phyloP scores from a whole-genome alignment of 1,140 invertebrate genomes.

The Gyrodactylus salaris region DNA sequence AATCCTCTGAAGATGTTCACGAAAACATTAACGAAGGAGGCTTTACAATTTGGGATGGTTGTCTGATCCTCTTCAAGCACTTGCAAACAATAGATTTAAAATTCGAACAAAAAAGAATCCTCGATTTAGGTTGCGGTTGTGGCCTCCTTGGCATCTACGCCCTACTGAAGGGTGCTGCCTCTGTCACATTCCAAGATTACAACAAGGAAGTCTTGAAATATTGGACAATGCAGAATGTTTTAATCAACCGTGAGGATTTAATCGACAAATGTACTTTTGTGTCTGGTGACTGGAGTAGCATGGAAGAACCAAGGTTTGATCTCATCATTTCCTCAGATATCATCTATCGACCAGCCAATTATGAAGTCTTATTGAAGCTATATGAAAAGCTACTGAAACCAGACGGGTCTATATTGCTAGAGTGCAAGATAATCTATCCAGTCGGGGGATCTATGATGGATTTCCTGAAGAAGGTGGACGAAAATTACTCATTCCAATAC shows the following conservation, averaged over 20 bases:
- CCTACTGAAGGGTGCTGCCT: not conserved
- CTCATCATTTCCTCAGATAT: not conserved
- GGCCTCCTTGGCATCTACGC: not conserved
- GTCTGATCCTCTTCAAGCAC: not conserved
- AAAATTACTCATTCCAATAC: not conserved
- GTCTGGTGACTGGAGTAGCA: not conserved
- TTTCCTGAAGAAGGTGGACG: not conserved
- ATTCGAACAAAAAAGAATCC: not conserved
- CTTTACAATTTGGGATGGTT: constrained; percentile 2
- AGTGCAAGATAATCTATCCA: not conserved
- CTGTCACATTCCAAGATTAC: not conserved
- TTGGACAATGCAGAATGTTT: not conserved
- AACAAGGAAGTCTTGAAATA: not conserved
- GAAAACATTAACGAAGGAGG: constrained; percentile 3
- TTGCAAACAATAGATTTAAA: not conserved
- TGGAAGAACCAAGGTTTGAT: not conserved
- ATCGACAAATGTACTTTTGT: not conserved
- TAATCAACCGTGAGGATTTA: not conserved
- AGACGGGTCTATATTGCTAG: not conserved
- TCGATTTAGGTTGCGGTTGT: constrained; percentile 4
- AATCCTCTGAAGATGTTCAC: too few species aligned
- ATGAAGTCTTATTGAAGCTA: not conserved
- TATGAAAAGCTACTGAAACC: not conserved
- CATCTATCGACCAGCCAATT: not conserved
- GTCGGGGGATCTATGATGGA: not conserved